These are phyloP conservation scores for Nipponia nippon DNA, from an alignment of 2,113 vertebrate species.

Conservation along the genomic window DNA sequence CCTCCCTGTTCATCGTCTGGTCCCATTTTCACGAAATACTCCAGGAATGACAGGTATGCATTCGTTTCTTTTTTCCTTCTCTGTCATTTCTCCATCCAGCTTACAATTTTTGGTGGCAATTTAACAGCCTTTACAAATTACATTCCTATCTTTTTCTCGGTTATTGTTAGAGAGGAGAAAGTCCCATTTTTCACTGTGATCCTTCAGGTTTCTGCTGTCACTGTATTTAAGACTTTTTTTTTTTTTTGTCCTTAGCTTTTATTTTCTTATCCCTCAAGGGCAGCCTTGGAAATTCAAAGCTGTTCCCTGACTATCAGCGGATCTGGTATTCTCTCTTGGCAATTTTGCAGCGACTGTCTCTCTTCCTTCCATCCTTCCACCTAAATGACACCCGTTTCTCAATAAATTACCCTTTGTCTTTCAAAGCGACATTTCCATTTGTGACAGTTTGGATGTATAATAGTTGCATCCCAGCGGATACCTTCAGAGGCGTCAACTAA, in stretches of 20 bases:
- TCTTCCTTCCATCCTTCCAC: not conserved
- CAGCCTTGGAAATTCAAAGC: slow-evolving; percentile 21
- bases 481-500: not conserved
- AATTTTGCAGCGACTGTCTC: slow-evolving; percentile 10
- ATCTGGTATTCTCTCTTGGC: slow-evolving; percentile 15
- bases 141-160: not conserved
- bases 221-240: not conserved
- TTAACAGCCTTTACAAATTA: slow-evolving; percentile 57
- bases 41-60: not conserved
- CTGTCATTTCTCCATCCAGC: slow-evolving; percentile 49
- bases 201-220: slow-evolving; percentile 36
- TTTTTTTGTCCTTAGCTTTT: slow-evolving; percentile 29
- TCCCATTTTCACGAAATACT: not conserved
- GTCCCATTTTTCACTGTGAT: not conserved
- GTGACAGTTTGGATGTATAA: slow-evolving; percentile 44
- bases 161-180: slow-evolving; percentile 10
- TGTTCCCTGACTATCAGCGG: not conserved
- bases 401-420: slow-evolving; percentile 65
- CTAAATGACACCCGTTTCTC: slow-evolving; percentile 62
- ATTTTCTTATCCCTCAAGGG: slow-evolving; percentile 53
- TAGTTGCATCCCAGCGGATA: not conserved
- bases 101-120: slow-evolving; percentile 40
- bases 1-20: not conserved
- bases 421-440: not conserved
- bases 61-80: not conserved